Base-by-base conservation (phyloP, 2,888 invertebrate genomes). In the Netelia inedita region DNA sequence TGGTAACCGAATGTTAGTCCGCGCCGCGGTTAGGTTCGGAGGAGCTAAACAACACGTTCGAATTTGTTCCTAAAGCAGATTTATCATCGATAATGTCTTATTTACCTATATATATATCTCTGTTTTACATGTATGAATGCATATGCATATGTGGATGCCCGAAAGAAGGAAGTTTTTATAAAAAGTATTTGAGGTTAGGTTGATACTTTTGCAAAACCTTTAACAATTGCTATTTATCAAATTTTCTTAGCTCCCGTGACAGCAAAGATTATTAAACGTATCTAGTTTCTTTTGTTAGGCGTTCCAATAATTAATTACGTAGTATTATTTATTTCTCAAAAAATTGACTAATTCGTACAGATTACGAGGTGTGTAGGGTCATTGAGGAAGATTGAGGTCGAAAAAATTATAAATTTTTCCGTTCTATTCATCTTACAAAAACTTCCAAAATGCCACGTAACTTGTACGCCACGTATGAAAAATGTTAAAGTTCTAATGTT, bases 121-220 rank as follows among this genome's bases (percentile, higher is more conserved):
- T 23, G 3, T 55, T 6, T 19, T 11, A 9, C 28, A 9, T 16
- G 14, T 41, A 71, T 74, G 10, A 46, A 68, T 16, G 14, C 16
- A 10, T 50, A 69, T 68, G 14, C 43, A 50, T 23, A 21, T 16
- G 46, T 35, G 57, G 10, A 50, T 21, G 41, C 16, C 10, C 3
- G 19, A 1, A 50, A 28, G 46, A 61, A 23, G 0, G 10, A 23
- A 59, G 50, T 73, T 59, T 71, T 10, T 3, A 11, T 2, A 11
- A 28, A 66, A 59, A 71, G 11, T 43, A 61, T 21, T 57, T 46
- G 53, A 82, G 85, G 81, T 85, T 81, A 81, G 78, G 71, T 55
- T 2, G 53, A 55, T 55, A 55, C 53, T 71, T 71, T 71, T 43
- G 3, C 19, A 71, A 55, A 41, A 46, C 0, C 46, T 46, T 35